Percentiles rank a stretch among this genome's conserved stretches.
phyloP scores from a whole-genome alignment of 2,888 invertebrate species.

The Metalampra italica region DNA sequence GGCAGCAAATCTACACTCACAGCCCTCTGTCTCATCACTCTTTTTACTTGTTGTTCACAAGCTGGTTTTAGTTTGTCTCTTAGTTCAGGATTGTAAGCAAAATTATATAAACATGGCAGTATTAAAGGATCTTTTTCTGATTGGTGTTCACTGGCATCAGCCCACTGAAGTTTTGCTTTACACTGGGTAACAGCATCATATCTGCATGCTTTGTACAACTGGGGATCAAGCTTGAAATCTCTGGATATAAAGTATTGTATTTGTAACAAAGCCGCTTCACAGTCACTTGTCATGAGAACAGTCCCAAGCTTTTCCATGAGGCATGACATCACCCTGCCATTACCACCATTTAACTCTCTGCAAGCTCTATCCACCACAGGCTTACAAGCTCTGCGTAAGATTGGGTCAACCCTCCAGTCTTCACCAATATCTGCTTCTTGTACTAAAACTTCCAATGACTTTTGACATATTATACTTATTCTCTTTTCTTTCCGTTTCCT shows the following conservation, averaged over 20 bases:
- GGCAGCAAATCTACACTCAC: slow-evolving; percentile 95
- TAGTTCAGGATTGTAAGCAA: slow-evolving; percentile 78
- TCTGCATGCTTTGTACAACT: slow-evolving; percentile 91
- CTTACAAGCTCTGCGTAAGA: slow-evolving; percentile 90
- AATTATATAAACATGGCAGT: slow-evolving; percentile 93
- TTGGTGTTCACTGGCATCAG: slow-evolving; percentile 80
- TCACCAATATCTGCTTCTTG: slow-evolving; percentile 95
- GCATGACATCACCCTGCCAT: slow-evolving; percentile 93
- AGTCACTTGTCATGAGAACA: slow-evolving; percentile 90
- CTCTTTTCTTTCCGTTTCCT: slow-evolving; percentile 81
- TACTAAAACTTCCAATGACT: slow-evolving; percentile 88
- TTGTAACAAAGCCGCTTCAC: slow-evolving; percentile 94
- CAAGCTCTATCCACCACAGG: slow-evolving; percentile 90
- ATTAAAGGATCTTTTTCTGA: slow-evolving; percentile 90
- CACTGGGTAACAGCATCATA: slow-evolving; percentile 91
- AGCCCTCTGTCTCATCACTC: slow-evolving; percentile 96
- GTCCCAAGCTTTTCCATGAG: slow-evolving; percentile 95
- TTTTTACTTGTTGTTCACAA: slow-evolving; percentile 88
- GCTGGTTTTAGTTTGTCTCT: slow-evolving; percentile 74
- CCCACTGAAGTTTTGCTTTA: slow-evolving; percentile 88
- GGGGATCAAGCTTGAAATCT: slow-evolving; percentile 95
- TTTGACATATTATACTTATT: slow-evolving; percentile 84
- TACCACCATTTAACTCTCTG: slow-evolving; percentile 84
- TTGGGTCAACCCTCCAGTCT: slow-evolving; percentile 97
- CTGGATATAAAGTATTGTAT: slow-evolving; percentile 98